These are phyloP conservation scores for Gallirallus australis DNA, from an alignment of 2,797 vertebrate species.

Conservation along the genomic window DNA sequence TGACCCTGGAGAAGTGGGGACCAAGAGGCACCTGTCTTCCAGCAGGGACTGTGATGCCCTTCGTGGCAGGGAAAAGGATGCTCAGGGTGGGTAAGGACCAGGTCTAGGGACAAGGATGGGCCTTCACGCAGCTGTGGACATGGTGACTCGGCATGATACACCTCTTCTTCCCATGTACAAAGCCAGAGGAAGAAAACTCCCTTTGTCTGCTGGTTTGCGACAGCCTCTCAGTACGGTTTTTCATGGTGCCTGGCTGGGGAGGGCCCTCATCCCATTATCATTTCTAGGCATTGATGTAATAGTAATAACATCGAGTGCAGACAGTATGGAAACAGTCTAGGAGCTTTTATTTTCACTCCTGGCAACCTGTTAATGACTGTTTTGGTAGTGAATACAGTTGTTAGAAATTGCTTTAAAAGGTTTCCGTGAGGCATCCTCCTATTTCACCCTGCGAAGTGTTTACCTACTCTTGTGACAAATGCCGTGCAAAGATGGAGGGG, in stretches of 20 bases:
- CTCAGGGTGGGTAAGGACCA: neutral
- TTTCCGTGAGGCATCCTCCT: neutral
- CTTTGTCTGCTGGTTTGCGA: neutral
- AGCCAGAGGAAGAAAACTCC: neutral
- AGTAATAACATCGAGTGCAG: neutral
- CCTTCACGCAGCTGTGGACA: neutral
- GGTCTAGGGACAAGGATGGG: accelerated
- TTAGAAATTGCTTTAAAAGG: conserved; percentile 36
- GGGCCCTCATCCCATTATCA: neutral
- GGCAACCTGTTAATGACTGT: conserved; percentile 62
- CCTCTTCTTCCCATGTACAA: neutral
- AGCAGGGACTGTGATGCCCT: accelerated
- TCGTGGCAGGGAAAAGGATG: accelerated
- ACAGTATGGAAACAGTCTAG: neutral
- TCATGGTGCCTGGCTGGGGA: neutral
- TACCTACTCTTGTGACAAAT: neutral
- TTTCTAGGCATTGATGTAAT: conserved; percentile 5
- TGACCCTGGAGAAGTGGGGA: neutral
- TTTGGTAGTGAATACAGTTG: neutral
- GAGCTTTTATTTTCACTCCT: conserved; percentile 26
- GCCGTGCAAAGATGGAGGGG: neutral
- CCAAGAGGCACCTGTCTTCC: neutral
- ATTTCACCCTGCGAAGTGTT: neutral
- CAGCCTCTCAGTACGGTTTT: neutral
- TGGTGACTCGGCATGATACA: too few species aligned